A percentile compares a stretch with the other conserved stretches of the same genome.
phyloP scores from a whole-genome alignment of 2,113 vertebrate species.

The Labrus mixtus region DNA sequence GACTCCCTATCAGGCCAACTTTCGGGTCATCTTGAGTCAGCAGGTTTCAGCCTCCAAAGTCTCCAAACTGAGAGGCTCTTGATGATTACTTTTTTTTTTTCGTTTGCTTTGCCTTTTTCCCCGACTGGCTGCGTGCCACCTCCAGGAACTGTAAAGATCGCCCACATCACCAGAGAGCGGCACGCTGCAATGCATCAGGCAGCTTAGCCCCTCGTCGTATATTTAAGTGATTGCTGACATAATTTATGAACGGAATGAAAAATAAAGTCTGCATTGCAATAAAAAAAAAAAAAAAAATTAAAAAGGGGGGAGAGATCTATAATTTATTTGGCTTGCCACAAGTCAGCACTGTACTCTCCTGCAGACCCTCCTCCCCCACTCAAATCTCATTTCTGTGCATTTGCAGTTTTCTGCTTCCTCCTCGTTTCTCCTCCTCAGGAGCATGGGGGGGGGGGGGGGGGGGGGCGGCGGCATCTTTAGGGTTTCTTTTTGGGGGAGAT shows the following conservation, averaged over 20 bases:
- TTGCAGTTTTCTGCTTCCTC: conserved; percentile 52
- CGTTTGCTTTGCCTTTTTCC: conserved; percentile 49
- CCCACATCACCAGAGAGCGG: conserved; percentile 51
- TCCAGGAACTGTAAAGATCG: conserved; percentile 39
- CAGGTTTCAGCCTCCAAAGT: conserved; percentile 34
- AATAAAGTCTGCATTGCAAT: conserved; percentile 72
- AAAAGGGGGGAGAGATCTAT: conserved; percentile 55
- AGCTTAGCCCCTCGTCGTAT: conserved; percentile 42
- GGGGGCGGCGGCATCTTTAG: no score
- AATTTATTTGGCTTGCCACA: conserved; percentile 69
- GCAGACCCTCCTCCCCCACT: not conserved
- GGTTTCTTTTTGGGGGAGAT: conserved; percentile 2
- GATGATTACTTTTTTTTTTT: conserved; percentile 39
- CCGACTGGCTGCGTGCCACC: conserved; percentile 58
- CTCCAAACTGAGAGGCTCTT: conserved; percentile 62
- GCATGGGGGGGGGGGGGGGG: conserved; percentile 30
- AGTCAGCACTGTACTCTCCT: conserved; percentile 52
- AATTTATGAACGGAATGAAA: conserved; percentile 78
- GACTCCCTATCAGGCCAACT: conserved; percentile 18
- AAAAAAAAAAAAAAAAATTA: conserved; percentile 57
- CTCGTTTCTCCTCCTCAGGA: conserved; percentile 18
- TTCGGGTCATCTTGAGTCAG: conserved; percentile 62
- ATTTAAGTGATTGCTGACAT: conserved; percentile 76
- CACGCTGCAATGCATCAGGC: conserved; percentile 62
- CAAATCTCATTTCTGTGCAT: conserved; percentile 57